Base-by-base conservation (phyloP, 2,888 invertebrate genomes). In the Torymus tubicola region DNA sequence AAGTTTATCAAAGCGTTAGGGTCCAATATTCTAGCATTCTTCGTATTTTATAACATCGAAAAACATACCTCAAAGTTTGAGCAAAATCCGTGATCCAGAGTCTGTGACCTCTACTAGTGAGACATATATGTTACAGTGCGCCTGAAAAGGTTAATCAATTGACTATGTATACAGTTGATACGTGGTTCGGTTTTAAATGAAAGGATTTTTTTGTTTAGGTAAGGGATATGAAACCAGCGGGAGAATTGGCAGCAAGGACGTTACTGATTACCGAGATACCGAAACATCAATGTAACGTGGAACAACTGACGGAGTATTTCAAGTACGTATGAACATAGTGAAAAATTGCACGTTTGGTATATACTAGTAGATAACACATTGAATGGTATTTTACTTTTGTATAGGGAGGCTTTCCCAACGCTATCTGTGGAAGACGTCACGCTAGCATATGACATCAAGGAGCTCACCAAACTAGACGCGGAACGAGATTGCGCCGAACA, bases 211-310 rank as follows among this genome's bases (percentile, higher is more conserved):
- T 8, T 3, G 3, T 60, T 60, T 42, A 90, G 90, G 89, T 90
- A 12, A 85, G 88, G 77, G 88, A 90, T 70, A 87, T 86, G 55
- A 95, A 94, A 88, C 95, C 95, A 16, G 94, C 93, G 63, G 94
- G 95, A 24, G 94, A 94, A 85, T 93, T 94, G 1, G 93, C 95
- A 85, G 95, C 95, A 0, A 94, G 96, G 82, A 98, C 98, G 2
- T 92, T 98, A 81, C 96, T 98, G 95, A 95, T 98, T 78, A 96
- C 96, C 50, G 96, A 97, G 89, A 96, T 98, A 88, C 95, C 97
- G 86, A 93, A 94, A 91, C 93, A 93, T 85, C 95, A 97, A 91
- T 93, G 96, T 89, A 94, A 94, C 92, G 92, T 94, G 88, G 93
- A 95, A 81, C 94, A 83, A 60, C 85, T 91, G 13, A 87, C 85